These are phyloP conservation scores for Lophura nycthemera DNA, from an alignment of 2,113 vertebrate species.

Conservation along the genomic window DNA sequence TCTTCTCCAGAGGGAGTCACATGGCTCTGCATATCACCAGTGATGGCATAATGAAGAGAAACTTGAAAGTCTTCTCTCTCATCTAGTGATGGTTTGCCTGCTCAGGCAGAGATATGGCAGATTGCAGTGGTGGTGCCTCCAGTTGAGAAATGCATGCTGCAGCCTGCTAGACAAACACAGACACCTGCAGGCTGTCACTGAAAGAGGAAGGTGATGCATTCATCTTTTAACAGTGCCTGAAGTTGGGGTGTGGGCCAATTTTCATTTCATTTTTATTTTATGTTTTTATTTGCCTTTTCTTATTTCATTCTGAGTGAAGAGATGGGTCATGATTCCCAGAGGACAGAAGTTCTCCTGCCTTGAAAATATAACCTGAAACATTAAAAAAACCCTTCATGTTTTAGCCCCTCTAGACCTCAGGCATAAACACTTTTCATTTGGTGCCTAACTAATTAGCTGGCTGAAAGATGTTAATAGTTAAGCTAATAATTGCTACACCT, in stretches of 20 bases:
- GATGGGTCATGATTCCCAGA: neutral
- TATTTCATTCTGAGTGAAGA: neutral
- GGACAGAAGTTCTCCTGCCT: neutral
- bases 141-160: neutral
- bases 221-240: neutral
- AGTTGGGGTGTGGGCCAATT: neutral
- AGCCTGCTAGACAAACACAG: neutral
- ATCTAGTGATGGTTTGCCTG: neutral
- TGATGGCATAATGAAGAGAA: neutral
- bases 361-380: slow-evolving; percentile 34
- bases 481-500: slow-evolving; percentile 39
- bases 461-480: slow-evolving; percentile 38
- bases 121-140: neutral
- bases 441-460: slow-evolving; percentile 11
- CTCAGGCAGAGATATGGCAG: neutral
- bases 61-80: neutral
- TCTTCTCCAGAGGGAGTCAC: neutral
- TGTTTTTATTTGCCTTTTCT: neutral
- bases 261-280: neutral
- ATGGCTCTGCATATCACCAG: neutral
- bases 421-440: neutral
- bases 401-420: neutral
- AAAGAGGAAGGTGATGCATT: neutral
- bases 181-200: fast-evolving
- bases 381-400: neutral